Evolutionary conservation across 1,140 invertebrate species (phyloP).

Genomic region (Ooceraea biroi): DNA sequence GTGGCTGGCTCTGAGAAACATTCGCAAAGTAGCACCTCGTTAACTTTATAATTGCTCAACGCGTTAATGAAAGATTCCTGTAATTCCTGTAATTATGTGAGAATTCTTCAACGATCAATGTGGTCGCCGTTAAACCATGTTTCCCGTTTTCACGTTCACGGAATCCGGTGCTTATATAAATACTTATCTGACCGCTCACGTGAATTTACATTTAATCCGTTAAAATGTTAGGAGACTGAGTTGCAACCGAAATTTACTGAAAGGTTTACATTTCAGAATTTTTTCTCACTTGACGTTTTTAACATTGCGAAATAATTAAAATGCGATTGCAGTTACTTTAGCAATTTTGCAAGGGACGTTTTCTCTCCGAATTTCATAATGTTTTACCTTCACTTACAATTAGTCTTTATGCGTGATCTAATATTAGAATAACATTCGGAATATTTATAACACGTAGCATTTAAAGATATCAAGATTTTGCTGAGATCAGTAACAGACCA

Average conservation of each 20-base stretch:
- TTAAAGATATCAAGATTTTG: not conserved
- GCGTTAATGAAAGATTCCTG: conserved; percentile 65
- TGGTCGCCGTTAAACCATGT: not conserved
- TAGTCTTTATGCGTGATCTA: not conserved
- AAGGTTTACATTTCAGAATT: conserved; percentile 25
- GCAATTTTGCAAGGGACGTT: not conserved
- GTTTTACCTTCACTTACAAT: not conserved
- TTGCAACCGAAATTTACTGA: not conserved
- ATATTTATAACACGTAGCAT: not conserved
- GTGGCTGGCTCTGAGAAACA: conserved; percentile 25
- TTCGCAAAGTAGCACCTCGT: conserved; percentile 63
- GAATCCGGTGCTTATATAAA: conserved; percentile 8
- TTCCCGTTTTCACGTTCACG: not conserved
- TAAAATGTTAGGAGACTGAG: conserved; percentile 11
- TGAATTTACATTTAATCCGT: conserved; percentile 11
- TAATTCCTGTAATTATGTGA: conserved; percentile 65
- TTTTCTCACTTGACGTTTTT: not conserved
- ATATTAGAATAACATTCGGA: not conserved
- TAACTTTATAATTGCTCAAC: conserved; percentile 68
- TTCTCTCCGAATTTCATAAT: not conserved
- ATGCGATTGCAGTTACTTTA: not conserved
- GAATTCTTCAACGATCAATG: conserved; percentile 13
- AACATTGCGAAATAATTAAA: not conserved
- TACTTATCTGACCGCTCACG: not conserved
- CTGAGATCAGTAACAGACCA: not conserved